Evolutionary conservation across 2,113 vertebrate species (phyloP), one percentile per base, ranked within the genome.

Genomic region (Saccopteryx bilineata): DNA sequence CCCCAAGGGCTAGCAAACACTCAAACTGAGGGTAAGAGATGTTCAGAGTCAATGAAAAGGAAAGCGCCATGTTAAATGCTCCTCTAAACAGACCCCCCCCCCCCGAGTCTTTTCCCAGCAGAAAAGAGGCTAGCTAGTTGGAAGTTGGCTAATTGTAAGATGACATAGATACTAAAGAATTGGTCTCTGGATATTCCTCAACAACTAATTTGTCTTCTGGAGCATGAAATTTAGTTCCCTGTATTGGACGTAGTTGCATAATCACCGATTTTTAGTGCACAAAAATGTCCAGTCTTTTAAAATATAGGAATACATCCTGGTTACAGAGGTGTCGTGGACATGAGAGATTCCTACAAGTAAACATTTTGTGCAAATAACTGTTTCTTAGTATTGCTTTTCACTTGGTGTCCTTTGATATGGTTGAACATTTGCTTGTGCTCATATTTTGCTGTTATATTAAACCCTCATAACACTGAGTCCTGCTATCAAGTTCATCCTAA

Each of bases 401-500:
- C 54, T n/a, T 58, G 48, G 65, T 81, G 88, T 66, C 65, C 92
- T 91, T 89, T 82, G 86, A 54, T 92, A 68, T 78, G 56, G 60
- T 93, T 28, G 48, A 66, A 4, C 83, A 76, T 75, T 81, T 60
- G 31, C 87, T 87, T 87, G 93, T 8, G 21, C 50, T 76, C 39
- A 46, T 86, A 56, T 76, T 96, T 93, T 94, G 82, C 79, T 91
- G 31, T 65, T 96, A 72, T 94, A 94, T 97, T 91, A 96, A 95
- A 68, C 26, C 39, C 85, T 95, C 85, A 24, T 93, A 50, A 76
- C 68, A 78, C 83, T 48, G 17, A 95, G 65, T 72, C 81, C 65
- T 87, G 79, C 94, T 94, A 91, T 94, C 94, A 93, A 76, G 96
- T 95, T 96, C 92, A 96, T 93, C 91, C 96, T 97, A 58, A 97